Base-by-base conservation (phyloP, 2,888 invertebrate species). In the Athrips mouffetella region DNA sequence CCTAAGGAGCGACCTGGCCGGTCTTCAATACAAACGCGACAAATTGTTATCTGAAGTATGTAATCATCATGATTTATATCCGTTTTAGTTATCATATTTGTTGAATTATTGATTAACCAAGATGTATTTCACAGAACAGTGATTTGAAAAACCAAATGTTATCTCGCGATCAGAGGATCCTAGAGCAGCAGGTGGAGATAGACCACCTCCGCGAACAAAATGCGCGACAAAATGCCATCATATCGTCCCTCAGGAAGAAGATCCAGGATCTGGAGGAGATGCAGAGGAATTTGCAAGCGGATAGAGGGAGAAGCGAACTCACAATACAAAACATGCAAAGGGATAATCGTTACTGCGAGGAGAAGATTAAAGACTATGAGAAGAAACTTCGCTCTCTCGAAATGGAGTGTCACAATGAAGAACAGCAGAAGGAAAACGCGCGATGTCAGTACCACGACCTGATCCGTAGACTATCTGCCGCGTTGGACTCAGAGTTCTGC, bases 1-100 rank as follows among this genome's bases (percentile, higher is more conserved):
- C 7, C 82, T 96, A 52, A 91, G 94, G 59, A 96, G 96, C 78
- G 96, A 96, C 77, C 81, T 96, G 59, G 96, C 96, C 13, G 96
- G 92, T 2, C 84, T 95, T 41, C 94, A 94, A 67, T 96, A 95
- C 75, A 96, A 96, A 80, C 90, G 94, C 53, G 96, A 96, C 72
- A 92, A 95, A 51, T 89, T 96, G 16, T 86, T 92, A 54, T 90
- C 91, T 45, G 96, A 96, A 90, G 93, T 95, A 76, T 89, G 73
- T 54, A 42, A 2, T 42, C 23, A 18, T 27, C n/a, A n/a, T n/a
- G n/a, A n/a, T n/a, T n/a, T n/a, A n/a, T n/a, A 13, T 25, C 29
- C 30, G 29, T 41, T 23, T 35, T 8, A n/a, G 15, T 15, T 11
- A 13, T 15, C 15, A n/a, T 16, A 20, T 15, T 18, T 20, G 2